Conservation (phyloP, 2,888 invertebrate genomes). For the Callyntrura sp. region DNA sequence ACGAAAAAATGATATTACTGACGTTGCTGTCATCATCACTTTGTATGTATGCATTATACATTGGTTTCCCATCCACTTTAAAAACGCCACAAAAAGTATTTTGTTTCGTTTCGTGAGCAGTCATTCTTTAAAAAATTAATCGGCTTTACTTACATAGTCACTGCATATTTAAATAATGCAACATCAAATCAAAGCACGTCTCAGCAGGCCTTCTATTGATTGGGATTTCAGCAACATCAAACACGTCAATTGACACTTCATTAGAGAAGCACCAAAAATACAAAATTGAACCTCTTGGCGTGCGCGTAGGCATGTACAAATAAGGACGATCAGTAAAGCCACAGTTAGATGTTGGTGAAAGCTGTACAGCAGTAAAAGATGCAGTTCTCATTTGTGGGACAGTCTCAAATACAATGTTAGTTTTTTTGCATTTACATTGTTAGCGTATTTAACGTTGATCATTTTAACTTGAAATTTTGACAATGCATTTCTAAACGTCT, state of each 20-base stretch:
- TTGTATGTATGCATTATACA: background rate
- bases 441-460: too few species aligned
- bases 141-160: constrained; percentile 27
- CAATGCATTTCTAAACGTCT: too few species aligned
- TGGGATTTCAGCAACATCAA: constrained; percentile 73
- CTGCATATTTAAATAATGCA: too few species aligned
- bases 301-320: background rate
- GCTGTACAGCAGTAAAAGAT: too few species aligned
- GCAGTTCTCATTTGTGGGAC: too few species aligned
- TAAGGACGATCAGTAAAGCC: too few species aligned
- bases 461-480: too few species aligned
- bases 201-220: constrained; percentile 78
- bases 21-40: background rate
- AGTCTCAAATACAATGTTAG: too few species aligned
- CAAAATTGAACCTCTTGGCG: background rate
- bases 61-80: background rate
- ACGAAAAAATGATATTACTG: constrained; percentile 21
- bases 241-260: constrained; percentile 50
- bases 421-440: too few species aligned
- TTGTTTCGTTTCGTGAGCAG: background rate
- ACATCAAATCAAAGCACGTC: background rate
- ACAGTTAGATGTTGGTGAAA: too few species aligned
- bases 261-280: constrained; percentile 8
- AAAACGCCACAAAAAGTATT: background rate
- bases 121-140: constrained; percentile 34